Percentiles rank a stretch among this genome's conserved stretches.
Conservation (phyloP, 2,797 vertebrate genomes). For the Octomys mimax region DNA sequence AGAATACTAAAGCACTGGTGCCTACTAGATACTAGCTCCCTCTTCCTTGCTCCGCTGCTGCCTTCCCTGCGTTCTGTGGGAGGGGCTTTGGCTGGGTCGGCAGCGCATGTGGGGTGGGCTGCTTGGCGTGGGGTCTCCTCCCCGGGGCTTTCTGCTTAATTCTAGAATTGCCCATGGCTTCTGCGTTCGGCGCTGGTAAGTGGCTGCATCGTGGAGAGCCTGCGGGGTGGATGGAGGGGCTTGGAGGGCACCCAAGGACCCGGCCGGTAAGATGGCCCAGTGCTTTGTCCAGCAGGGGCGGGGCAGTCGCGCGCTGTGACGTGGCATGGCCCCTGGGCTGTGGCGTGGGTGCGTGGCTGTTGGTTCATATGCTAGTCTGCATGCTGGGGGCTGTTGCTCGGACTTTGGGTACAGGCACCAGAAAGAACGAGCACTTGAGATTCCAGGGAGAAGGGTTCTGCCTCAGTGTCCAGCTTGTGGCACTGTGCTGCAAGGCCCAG, state of each 20-base stretch:
- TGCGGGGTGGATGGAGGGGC: fast-evolving
- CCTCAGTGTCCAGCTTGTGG: neutral
- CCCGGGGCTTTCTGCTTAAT: neutral
- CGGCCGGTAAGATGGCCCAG: too few species aligned
- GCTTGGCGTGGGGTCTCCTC: fast-evolving
- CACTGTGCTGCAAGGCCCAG: too few species aligned
- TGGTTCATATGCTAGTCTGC: neutral
- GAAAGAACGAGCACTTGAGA: fast-evolving
- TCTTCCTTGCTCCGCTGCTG: neutral
- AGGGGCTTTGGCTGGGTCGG: neutral
- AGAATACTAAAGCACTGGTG: slow-evolving; percentile 79
- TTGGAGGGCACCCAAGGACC: neutral
- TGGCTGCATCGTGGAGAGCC: fast-evolving
- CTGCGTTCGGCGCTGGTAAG: neutral
- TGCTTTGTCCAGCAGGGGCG: neutral
- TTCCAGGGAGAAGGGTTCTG: neutral
- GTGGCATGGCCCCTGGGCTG: fast-evolving
- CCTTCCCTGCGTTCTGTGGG: neutral
- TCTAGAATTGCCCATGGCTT: neutral
- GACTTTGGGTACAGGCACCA: neutral
- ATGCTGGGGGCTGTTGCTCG: neutral
- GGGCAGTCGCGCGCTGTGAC: fast-evolving
- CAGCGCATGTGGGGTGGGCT: neutral
- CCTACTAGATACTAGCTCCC: slow-evolving; percentile 4
- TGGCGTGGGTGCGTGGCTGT: fast-evolving